Base-by-base conservation (phyloP, 2,888 invertebrate genomes). In the Camptogramma bilineatum region DNA sequence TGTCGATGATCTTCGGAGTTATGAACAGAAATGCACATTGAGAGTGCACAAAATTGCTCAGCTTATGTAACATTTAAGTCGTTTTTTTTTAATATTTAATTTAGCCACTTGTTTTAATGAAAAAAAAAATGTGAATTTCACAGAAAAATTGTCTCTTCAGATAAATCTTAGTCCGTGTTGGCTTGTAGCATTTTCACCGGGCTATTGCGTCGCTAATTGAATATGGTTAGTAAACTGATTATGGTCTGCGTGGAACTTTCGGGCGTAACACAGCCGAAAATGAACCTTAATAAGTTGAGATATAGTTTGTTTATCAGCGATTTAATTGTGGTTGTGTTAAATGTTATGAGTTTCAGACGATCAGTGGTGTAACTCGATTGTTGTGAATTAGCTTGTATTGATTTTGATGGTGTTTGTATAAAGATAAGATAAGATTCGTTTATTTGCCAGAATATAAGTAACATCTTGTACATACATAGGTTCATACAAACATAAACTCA, bases 161-260 rank as follows among this genome's bases (percentile, higher is more conserved):
- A 52, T 39, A 24, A 51, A 52, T 66, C 46, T 71, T 73, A 57
- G 64, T 71, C 70, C 62, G 8, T 61, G 70, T 65, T 56, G 44
- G 50, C 54, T 47, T 52, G 62, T 66, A 67, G 50, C 67, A 71
- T 73, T 74, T 73, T 71, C 70, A 69, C 60, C 66, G 70, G 69
- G 69, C 71, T 75, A 73, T 75, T 76, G 76, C 78, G 66, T 72
- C 59, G 60, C 72, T 80, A 81, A 81, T 80, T 80, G 71, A 79
- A 80, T 77, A 77, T 72, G 76, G 77, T 77, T 73, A 73, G 68
- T 76, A 78, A 77, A 76, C 75, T 72, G 68, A 77, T 79, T 78
- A 75, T 66, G 34, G 68, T 53, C 19, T 46, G 47, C 52, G 69
- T 51, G 28, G 53, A 18, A 57, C 31, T 62, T 52, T 55, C 9